These are phyloP conservation scores for Drosophila parvula DNA, from an alignment of 1,140 invertebrate genomes.

Conservation along the genomic window DNA sequence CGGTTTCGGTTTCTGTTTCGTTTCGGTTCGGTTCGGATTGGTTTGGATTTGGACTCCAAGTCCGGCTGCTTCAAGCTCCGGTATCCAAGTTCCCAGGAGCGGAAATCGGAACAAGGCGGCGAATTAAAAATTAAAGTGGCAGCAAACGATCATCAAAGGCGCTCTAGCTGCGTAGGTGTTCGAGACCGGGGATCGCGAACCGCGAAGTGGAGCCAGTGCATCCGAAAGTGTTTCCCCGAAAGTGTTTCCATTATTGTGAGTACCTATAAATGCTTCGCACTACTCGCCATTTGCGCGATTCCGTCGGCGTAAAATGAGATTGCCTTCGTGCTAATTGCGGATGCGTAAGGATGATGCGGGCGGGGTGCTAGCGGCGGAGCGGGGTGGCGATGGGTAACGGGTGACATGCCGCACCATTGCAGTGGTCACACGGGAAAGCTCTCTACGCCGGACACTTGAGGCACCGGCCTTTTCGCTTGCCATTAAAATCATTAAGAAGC, in stretches of 20 bases:
- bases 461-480: constrained; percentile 6
- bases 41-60: constrained; percentile 1
- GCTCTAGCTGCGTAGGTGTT: constrained; percentile 23
- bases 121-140: constrained; percentile 43
- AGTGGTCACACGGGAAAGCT: constrained; percentile 21
- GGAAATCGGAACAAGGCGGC: constrained; percentile 36
- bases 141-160: constrained; percentile 44
- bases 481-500: constrained; percentile 1
- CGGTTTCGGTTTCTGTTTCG: constrained; percentile 6
- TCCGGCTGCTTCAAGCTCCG: constrained; percentile 1
- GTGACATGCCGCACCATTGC: constrained; percentile 50
- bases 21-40: constrained; percentile 2
- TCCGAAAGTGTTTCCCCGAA: constrained; percentile 40
- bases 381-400: constrained; percentile 36
- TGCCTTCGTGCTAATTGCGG: constrained; percentile 78
- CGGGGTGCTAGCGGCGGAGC: constrained; percentile 4
- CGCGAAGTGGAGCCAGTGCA: constrained; percentile 38
- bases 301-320: constrained; percentile 79
- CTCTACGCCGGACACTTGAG: constrained; percentile 18
- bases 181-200: constrained; percentile 2
- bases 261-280: constrained; percentile 49
- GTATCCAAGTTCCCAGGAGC: constrained; percentile 26
- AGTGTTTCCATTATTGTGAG: constrained; percentile 52
- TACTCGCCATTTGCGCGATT: constrained; percentile 69
- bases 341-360: constrained; percentile 43